These are phyloP conservation scores for Oncorhynchus keta DNA, from an alignment of 2,113 vertebrate species.

Conservation along the genomic window DNA sequence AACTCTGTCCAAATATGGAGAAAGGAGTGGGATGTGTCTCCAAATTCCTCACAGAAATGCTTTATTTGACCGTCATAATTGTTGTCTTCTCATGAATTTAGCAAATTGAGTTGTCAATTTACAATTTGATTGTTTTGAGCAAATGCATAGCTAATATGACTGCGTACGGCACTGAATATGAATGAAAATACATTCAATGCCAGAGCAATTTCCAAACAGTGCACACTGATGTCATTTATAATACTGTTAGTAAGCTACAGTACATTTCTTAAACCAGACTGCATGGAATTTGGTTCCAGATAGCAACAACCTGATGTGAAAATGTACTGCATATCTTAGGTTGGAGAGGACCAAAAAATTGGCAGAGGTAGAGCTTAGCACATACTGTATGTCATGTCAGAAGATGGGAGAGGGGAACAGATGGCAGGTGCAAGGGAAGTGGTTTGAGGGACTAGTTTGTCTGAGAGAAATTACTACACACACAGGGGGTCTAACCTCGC, in stretches of 20 bases:
- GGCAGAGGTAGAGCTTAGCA: no score
- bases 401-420: slow-evolving; percentile 12
- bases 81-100: not conserved
- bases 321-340: not conserved
- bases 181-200: not conserved
- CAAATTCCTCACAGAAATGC: no score
- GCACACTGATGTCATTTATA: not conserved
- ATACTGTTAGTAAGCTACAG: not conserved
- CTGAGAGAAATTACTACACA: not conserved
- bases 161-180: no score
- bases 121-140: not conserved
- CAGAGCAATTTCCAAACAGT: not conserved
- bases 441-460: not conserved
- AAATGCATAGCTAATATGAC: no score
- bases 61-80: not conserved
- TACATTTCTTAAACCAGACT: not conserved
- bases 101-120: not conserved
- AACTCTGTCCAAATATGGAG: no score
- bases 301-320: not conserved
- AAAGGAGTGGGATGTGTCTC: no score
- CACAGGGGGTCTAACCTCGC: not conserved
- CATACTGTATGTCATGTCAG: not conserved
- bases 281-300: not conserved
- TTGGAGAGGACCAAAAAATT: not conserved
- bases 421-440: not conserved